phyloP scores from a whole-genome alignment of 2,797 vertebrate genomes.

The Muraenolepis orangiensis region DNA sequence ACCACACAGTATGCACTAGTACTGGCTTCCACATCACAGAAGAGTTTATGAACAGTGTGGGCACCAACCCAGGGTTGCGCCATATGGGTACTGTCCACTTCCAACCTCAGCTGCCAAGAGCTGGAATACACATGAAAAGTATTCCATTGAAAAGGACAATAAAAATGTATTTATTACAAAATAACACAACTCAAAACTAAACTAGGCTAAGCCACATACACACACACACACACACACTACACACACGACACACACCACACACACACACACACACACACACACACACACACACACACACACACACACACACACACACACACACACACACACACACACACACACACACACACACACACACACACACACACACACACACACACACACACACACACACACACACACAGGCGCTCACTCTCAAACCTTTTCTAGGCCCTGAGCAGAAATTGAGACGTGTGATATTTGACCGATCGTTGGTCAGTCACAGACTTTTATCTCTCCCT shows the following conservation, averaged over 20 bases:
- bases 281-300: not conserved
- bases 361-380: not conserved
- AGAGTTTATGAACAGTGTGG: too few relatives aligned
- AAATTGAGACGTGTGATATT: slow-evolving; percentile 1
- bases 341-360: not conserved
- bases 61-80: too few relatives aligned
- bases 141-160: too few relatives aligned
- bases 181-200: too few relatives aligned
- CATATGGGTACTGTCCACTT: too few relatives aligned
- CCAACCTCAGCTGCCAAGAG: too few relatives aligned
- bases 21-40: too few relatives aligned
- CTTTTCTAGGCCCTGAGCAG: not conserved
- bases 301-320: slow-evolving; percentile 10
- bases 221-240: not conserved
- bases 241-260: not conserved
- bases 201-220: too few relatives aligned
- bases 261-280: not conserved
- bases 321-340: slow-evolving; percentile 2
- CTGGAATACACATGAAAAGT: too few relatives aligned
- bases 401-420: not conserved
- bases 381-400: not conserved
- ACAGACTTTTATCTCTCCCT: slow-evolving; percentile 34
- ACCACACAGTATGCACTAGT: too few relatives aligned
- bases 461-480: slow-evolving; percentile 25
- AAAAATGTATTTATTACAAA: too few relatives aligned